Base-by-base conservation (phyloP, 2,888 invertebrate genomes). In the Villa cingulata region DNA sequence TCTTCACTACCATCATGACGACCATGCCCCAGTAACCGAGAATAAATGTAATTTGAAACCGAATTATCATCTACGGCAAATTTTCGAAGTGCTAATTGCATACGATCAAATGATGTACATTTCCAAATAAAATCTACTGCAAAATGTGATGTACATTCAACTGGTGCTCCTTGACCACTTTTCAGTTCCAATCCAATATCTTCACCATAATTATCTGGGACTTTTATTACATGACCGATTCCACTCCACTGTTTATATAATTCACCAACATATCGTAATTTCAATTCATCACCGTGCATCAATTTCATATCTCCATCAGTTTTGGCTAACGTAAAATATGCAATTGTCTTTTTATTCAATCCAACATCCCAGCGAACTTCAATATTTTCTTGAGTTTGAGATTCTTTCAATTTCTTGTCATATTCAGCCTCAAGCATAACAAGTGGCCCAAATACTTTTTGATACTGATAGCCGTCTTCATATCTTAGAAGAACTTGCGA, bases 71-170 rank as follows among this genome's bases (percentile, higher is more conserved):
- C 96, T 38, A 94, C 89, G 2, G 96, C 94, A 69, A 98, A 96
- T 65, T 90, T 90, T 46, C 89, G 81, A 51, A 98, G 70, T 0
- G 97, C 95, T 44, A 88, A 75, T 63, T 94, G 90, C 96, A 98
- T 98, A 59, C 94, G 81, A 70, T 96, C 96, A 68, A 97, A 97
- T 23, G 92, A 92, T 1, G 96, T 97, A 55, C 95, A 92, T 68
- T 97, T 97, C 97, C 96, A 97, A 44, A 97, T 96, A 68, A 96
- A 98, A 70, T 99, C 97, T 5, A 97, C 92, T 0, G 92, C 90
- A 70, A 96, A 99, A 70, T 92, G 94, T 56, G 89, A 88, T 43
- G 86, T 86, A 68, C 90, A 90, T 57, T 96, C 95, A 0, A 86
- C 83, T 0, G 97, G 97, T 0, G 95, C 92, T 19, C 89, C 91